Percentiles rank a stretch among this genome's conserved stretches.
Evolutionary conservation across 2,797 vertebrate species (phyloP).

Genomic region (Orestias chungarensis): DNA sequence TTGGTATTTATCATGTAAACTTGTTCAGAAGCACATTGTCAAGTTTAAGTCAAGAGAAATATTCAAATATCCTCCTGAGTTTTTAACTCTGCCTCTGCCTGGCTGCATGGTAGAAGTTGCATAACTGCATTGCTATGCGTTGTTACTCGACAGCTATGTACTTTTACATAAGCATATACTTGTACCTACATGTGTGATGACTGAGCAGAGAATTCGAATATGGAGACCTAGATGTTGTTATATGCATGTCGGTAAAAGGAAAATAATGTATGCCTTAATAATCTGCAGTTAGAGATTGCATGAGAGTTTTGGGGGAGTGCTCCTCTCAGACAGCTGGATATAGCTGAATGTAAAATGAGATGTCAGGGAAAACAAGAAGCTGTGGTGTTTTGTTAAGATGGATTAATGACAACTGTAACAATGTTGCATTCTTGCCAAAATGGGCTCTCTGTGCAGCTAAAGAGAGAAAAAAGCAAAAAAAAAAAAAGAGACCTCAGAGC

Average conservation of each 20-base stretch:
- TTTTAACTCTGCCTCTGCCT: slow-evolving; percentile 43
- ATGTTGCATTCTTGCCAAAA: slow-evolving; percentile 44
- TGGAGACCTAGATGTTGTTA: slow-evolving; percentile 49
- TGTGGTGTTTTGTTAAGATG: slow-evolving; percentile 38
- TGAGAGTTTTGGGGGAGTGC: slow-evolving; percentile 42
- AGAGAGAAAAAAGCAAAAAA: too few species aligned
- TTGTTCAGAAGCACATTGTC: slow-evolving; percentile 34
- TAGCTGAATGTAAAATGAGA: slow-evolving; percentile 39
- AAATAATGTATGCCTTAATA: slow-evolving; percentile 60
- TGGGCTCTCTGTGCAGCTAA: slow-evolving; percentile 55
- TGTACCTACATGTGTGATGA: slow-evolving; percentile 46
- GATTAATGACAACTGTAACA: slow-evolving; percentile 18
- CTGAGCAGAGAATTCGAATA: slow-evolving; percentile 40
- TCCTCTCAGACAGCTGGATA: slow-evolving; percentile 39
- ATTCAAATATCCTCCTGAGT: slow-evolving; percentile 52
- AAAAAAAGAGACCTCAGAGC: slow-evolving; percentile 42
- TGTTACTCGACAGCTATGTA: slow-evolving; percentile 30
- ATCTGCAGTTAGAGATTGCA: slow-evolving; percentile 52
- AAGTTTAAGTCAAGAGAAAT: slow-evolving; percentile 55
- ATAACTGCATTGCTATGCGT: slow-evolving; percentile 47
- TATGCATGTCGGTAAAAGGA: slow-evolving; percentile 69
- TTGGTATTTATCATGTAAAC: slow-evolving; percentile 49
- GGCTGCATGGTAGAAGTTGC: slow-evolving; percentile 34
- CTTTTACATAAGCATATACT: slow-evolving; percentile 58
- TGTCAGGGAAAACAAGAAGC: slow-evolving; percentile 17